These are phyloP conservation scores for Tachuris rubrigastra DNA, from an alignment of 2,113 vertebrate species.

Conservation along the genomic window DNA sequence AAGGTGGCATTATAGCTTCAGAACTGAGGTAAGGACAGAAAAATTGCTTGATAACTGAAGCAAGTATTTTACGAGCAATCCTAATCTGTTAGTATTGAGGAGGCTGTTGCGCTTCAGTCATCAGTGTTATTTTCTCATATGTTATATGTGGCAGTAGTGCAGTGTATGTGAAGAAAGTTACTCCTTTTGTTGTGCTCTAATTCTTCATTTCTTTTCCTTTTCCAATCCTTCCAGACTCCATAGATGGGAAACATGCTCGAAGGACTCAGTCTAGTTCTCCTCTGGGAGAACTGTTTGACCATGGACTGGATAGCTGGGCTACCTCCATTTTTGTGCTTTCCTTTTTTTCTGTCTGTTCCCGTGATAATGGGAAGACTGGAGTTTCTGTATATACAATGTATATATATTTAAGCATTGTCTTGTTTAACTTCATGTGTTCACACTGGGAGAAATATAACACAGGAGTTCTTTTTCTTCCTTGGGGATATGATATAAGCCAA, in stretches of 20 bases:
- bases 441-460: slow-evolving; percentile 77
- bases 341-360: slow-evolving; percentile 70
- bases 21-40: background rate
- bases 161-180: background rate
- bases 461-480: slow-evolving; percentile 72
- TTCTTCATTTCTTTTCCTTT: background rate
- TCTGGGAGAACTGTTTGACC: slow-evolving; percentile 73
- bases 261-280: slow-evolving; percentile 72
- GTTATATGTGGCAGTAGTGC: background rate
- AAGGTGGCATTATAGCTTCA: background rate
- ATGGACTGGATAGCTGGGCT: slow-evolving; percentile 75
- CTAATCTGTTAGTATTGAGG: background rate
- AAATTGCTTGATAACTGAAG: background rate
- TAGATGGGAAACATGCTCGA: slow-evolving; percentile 74
- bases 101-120: background rate
- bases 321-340: slow-evolving; percentile 70
- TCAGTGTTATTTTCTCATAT: background rate
- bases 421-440: slow-evolving; percentile 73
- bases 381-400: slow-evolving; percentile 70
- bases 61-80: background rate
- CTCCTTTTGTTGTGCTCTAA: background rate
- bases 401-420: slow-evolving; percentile 63
- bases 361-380: slow-evolving; percentile 37
- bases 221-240: slow-evolving; percentile 53
- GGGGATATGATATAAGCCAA: slow-evolving; percentile 73